These are phyloP conservation scores for Drosophila prostipennis DNA, from an alignment of 2,888 invertebrate species.

Conservation along the genomic window DNA sequence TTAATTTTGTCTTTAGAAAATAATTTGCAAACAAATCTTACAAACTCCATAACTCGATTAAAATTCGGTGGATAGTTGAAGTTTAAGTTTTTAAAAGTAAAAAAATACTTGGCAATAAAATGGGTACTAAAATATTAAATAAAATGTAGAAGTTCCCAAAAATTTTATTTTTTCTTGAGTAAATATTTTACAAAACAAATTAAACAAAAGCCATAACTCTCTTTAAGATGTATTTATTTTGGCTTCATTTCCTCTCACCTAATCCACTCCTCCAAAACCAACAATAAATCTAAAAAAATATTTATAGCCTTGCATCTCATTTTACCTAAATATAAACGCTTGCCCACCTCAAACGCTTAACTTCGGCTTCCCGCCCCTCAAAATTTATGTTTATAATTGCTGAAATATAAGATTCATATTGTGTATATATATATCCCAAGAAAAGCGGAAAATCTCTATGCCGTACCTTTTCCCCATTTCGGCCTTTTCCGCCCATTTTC, in stretches of 20 bases:
- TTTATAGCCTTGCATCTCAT: slow-evolving; percentile 1
- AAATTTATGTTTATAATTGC: slow-evolving; percentile 31
- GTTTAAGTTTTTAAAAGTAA: too few relatives aligned
- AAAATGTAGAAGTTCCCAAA: too few relatives aligned
- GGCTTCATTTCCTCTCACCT: not conserved
- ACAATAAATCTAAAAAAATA: slow-evolving; percentile 1
- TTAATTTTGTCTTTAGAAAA: too few relatives aligned
- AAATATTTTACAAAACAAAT: too few relatives aligned
- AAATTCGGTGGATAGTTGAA: too few relatives aligned
- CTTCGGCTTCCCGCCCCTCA: not conserved
- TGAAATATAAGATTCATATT: slow-evolving; percentile 30
- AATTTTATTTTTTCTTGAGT: too few relatives aligned
- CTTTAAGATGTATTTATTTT: not conserved
- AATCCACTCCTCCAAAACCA: not conserved
- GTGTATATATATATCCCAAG: slow-evolving; percentile 8
- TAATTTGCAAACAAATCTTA: too few relatives aligned
- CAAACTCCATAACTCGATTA: too few relatives aligned
- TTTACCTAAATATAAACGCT: slow-evolving; percentile 8
- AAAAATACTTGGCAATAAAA: too few relatives aligned
- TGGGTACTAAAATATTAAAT: too few relatives aligned
- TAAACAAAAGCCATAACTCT: too few relatives aligned
- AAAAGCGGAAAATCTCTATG: slow-evolving; percentile 29
- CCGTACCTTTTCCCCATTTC: slow-evolving; percentile 8
- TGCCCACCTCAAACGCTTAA: slow-evolving; percentile 13
- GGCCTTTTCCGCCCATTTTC: not conserved